Percentiles rank a stretch among this genome's conserved stretches.
These are phyloP conservation scores for Linurgus olivaceus DNA, from an alignment of 2,797 vertebrate species.

Conservation along the genomic window DNA sequence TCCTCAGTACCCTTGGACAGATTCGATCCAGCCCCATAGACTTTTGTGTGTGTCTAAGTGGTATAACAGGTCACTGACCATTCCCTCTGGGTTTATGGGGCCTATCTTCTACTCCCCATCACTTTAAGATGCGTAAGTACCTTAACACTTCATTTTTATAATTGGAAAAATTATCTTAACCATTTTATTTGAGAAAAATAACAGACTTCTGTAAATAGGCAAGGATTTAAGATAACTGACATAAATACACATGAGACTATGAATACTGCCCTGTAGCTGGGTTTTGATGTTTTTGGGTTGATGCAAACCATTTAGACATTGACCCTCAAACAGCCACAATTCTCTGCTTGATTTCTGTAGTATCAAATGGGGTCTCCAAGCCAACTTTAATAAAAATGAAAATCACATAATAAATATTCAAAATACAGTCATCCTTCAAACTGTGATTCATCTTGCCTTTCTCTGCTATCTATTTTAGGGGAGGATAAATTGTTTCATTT, in stretches of 20 bases:
- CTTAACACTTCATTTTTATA: not conserved
- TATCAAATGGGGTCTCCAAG: not conserved
- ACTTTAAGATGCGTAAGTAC: not conserved
- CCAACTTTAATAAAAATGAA: not conserved
- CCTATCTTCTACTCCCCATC: not conserved
- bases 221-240: not conserved
- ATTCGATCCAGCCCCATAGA: not conserved
- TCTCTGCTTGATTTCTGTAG: not conserved
- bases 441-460: not conserved
- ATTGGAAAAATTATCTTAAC: not conserved
- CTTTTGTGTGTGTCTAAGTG: not conserved
- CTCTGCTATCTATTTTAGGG: not conserved
- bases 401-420: not conserved
- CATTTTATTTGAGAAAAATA: not conserved
- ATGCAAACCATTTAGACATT: not conserved
- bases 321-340: not conserved
- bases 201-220: not conserved
- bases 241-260: not conserved
- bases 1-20: not conserved
- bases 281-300: not conserved
- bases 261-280: not conserved
- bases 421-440: not conserved
- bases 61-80: not conserved
- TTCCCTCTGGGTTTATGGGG: not conserved
- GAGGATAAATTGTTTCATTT: not conserved